Conservation (phyloP, 1,140 invertebrate species). For the Ceratosolen solmsi region DNA sequence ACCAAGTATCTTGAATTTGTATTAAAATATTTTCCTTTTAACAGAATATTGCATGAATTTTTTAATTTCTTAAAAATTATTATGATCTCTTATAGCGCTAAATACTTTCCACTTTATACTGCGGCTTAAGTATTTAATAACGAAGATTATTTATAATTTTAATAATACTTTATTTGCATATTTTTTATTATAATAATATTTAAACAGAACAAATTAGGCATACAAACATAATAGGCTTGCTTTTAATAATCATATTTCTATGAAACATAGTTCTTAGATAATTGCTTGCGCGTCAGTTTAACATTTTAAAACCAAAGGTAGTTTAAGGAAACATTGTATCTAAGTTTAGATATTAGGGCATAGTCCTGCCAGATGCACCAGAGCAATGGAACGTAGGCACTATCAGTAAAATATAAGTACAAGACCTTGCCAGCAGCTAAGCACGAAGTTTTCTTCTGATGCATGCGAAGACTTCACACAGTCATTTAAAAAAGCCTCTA, state of each 20-base stretch:
- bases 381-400: not conserved
- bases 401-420: not conserved
- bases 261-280: too few relatives aligned
- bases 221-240: too few relatives aligned
- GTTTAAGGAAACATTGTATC: too few relatives aligned
- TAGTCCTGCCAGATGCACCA: not conserved
- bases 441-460: not conserved
- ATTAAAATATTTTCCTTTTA: not conserved
- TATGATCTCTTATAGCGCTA: not conserved
- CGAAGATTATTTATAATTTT: too few relatives aligned
- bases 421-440: not conserved
- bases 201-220: too few relatives aligned
- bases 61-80: not conserved
- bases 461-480: not conserved
- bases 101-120: not conserved
- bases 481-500: slow-evolving; percentile 20
- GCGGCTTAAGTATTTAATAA: too few relatives aligned
- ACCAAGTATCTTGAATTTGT: not conserved
- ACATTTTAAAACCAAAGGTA: too few relatives aligned
- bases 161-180: too few relatives aligned
- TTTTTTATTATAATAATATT: too few relatives aligned
- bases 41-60: not conserved
- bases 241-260: too few relatives aligned
- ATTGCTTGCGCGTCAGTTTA: too few relatives aligned
- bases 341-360: not conserved